Evolutionary conservation across 2,797 vertebrate species (phyloP), one percentile per base, ranked within the genome.

Genomic region (Threskiornis aethiopicus): DNA sequence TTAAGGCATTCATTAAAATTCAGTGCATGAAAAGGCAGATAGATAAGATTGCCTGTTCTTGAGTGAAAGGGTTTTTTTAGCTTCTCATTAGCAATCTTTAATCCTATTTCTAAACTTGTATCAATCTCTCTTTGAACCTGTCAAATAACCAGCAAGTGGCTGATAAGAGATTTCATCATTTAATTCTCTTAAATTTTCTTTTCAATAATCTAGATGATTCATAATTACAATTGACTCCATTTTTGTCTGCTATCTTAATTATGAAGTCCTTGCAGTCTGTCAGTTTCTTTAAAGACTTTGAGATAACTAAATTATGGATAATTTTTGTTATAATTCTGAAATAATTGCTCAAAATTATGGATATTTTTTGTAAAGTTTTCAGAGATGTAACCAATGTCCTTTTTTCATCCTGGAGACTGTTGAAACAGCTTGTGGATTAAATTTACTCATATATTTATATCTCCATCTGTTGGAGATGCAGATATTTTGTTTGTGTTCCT

Each of bases 161-260:
- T 89, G 86, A 80, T 94, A 78, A 92, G 41, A 83, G 57, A 85
- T 76, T 92, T 94, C 47, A 95, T 95, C 19, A 87, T 81, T 94
- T 92, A 92, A 90, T 91, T 84, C 4, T 78, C 80, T 93, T 92
- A 79, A 58, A 73, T 90, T 92, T 85, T 84, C 65, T 89, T 96
- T 89, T 92, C 58, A 91, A 11, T 87, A 88, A 78, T 85, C 88
- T 91, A 81, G 67, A 89, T 87, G 77, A 90, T 82, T 96, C 80
- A 89, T 93, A 96, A 92, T 69, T 95, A 65, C 19, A 93, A 66
- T 58, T 81, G 37, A 41, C 47, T 95, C 42, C 4, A 31, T 71
- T 94, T 95, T 93, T 88, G 66, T 84, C 66, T 94, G 24, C 46
- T 84, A 79, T 8, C 18, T 80, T 89, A 97, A 96, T 95, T 95